Evolutionary conservation across 2,113 vertebrate genomes (phyloP).

Genomic region (Gadus chalcogrammus): DNA sequence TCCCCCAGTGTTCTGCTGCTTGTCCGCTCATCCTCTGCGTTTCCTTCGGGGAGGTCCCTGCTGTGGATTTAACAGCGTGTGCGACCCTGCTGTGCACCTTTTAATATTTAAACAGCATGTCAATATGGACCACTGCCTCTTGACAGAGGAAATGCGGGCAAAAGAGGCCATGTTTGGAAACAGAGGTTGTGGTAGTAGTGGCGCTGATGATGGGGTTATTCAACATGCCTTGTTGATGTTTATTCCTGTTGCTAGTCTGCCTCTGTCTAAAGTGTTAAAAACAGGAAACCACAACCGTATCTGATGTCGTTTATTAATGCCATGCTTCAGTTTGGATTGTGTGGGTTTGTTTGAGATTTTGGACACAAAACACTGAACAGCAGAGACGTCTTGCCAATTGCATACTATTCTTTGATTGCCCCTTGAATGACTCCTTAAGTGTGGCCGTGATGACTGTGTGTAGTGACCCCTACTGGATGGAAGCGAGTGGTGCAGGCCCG

Average conservation of each 20-base stretch:
- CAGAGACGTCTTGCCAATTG: no score
- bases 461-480: slow-evolving; percentile 44
- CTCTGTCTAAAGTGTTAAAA: not conserved
- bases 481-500: not conserved
- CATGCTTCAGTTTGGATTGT: no score
- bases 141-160: slow-evolving; percentile 14
- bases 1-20: not conserved
- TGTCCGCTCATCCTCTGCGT: not conserved
- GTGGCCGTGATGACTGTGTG: slow-evolving; percentile 16
- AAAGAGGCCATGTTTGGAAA: not conserved
- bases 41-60: not conserved
- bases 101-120: slow-evolving; percentile 48
- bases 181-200: no score
- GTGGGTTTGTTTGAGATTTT: no score
- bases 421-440: not conserved
- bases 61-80: slow-evolving; percentile 16
- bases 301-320: no score
- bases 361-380: no score
- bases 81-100: slow-evolving; percentile 19
- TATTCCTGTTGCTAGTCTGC: slow-evolving; percentile 1
- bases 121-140: slow-evolving; percentile 26
- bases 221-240: slow-evolving; percentile 12
- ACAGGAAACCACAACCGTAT: not conserved
- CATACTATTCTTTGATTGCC: not conserved
- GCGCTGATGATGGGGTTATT: not conserved